Conservation (phyloP, 2,797 vertebrate species). For the Enteromius viviparus region DNA sequence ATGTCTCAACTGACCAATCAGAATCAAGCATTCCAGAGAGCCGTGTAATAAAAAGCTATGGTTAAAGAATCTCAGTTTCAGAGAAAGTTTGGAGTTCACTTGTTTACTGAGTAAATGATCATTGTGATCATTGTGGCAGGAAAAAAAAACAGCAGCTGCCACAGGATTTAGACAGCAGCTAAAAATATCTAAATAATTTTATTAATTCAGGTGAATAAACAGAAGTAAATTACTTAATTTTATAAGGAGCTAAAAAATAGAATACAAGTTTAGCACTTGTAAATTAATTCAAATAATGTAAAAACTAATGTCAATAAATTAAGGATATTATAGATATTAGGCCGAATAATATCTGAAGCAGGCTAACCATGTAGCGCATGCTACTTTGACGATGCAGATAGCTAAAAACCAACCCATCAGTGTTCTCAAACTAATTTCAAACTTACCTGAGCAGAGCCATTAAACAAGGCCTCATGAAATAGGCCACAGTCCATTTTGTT, state of each 20-base stretch:
- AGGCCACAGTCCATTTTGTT: neutral
- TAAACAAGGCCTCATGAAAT: neutral
- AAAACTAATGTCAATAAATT: too few species aligned
- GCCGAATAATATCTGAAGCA: neutral
- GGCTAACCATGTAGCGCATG: neutral
- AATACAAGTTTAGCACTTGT: neutral
- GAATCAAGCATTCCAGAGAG: too few species aligned
- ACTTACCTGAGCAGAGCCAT: neutral
- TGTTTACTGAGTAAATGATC: too few species aligned
- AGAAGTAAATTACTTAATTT: neutral
- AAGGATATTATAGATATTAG: neutral
- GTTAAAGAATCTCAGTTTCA: neutral
- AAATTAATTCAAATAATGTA: neutral
- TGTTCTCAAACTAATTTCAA: neutral
- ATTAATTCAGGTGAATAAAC: neutral
- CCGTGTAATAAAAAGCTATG: neutral
- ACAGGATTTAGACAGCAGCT: neutral
- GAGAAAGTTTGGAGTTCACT: neutral
- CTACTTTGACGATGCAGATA: neutral
- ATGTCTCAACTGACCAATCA: too few species aligned
- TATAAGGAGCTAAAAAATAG: neutral
- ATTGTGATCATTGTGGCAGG: too few species aligned
- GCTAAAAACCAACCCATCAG: neutral
- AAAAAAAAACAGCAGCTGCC: neutral
- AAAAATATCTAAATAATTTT: neutral